Evolutionary conservation across 2,888 invertebrate genomes (phyloP).

Genomic region (Caenorhabditis angaria): DNA sequence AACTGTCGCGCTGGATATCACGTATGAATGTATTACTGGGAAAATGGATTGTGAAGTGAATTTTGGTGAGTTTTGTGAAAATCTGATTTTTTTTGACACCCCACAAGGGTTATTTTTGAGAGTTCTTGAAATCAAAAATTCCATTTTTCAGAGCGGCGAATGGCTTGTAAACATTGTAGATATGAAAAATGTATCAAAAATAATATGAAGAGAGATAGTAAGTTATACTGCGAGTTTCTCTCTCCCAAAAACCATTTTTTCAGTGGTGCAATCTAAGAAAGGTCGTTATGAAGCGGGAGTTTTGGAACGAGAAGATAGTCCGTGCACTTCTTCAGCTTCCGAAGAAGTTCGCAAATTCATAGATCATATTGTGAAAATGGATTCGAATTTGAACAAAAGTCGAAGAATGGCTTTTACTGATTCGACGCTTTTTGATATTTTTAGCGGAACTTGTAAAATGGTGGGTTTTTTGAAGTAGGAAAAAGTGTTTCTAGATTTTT

Average conservation of each 20-base stretch:
- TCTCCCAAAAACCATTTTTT: background rate
- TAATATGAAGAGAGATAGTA: constrained; percentile 40
- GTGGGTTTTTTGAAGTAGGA: constrained; percentile 11
- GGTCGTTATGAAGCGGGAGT: background rate
- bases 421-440: constrained; percentile 8
- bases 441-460: constrained; percentile 33
- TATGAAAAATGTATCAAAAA: constrained; percentile 39
- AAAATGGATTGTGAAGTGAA: constrained; percentile 26
- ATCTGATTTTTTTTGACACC: no score
- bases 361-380: constrained; percentile 38
- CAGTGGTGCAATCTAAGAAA: constrained; percentile 16
- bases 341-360: constrained; percentile 18
- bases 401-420: constrained; percentile 23
- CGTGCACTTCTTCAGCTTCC: background rate
- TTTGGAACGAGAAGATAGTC: background rate
- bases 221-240: background rate
- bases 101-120: background rate
- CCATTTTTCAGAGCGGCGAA: constrained; percentile 37
- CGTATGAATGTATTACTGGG: constrained; percentile 36
- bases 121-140: background rate
- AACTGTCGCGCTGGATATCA: constrained; percentile 33
- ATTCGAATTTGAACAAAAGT: constrained; percentile 40
- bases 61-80: constrained; percentile 15
- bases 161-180: constrained; percentile 39
- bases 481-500: constrained; percentile 10